Evolutionary conservation across 1,140 invertebrate genomes (phyloP).

Genomic region (Euwallacea fornicatus): DNA sequence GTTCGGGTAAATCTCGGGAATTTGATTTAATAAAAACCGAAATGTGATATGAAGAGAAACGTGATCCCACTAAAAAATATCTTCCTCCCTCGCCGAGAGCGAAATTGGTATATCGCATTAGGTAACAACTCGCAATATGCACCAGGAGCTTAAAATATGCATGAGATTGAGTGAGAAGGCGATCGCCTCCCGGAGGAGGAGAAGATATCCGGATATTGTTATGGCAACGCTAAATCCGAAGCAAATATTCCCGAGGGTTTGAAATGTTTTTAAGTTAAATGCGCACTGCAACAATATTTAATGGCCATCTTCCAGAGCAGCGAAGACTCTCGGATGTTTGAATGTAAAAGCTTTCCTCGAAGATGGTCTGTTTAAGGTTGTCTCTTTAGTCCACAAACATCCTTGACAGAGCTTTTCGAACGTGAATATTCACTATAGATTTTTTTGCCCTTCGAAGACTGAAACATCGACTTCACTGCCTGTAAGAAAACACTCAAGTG

Average conservation of each 20-base stretch:
- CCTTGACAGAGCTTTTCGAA: no score
- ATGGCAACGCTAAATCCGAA: constrained; percentile 4
- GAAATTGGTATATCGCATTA: not conserved
- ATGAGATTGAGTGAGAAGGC: not conserved
- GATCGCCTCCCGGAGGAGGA: not conserved
- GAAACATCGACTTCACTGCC: no score
- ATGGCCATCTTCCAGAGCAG: not conserved
- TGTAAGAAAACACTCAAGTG: no score
- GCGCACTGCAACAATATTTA: constrained; percentile 1
- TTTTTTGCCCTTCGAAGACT: no score
- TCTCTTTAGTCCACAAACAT: no score
- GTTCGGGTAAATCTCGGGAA: constrained; percentile 10
- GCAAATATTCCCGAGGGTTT: constrained; percentile 9
- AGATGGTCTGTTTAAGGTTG: no score
- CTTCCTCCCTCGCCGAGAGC: not conserved
- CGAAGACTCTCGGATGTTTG: no score
- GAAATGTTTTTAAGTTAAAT: constrained; percentile 10
- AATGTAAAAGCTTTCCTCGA: no score
- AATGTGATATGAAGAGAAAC: constrained; percentile 11
- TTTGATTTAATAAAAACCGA: constrained; percentile 12
- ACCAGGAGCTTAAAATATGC: constrained; percentile 1
- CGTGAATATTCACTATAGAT: no score
- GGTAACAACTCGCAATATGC: not conserved
- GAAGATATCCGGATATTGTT: not conserved
- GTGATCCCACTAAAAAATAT: constrained; percentile 4